Percentiles rank a stretch among this genome's conserved stretches.
phyloP scores from a whole-genome alignment of 2,797 vertebrate genomes.

The Acrossocheilus fasciatus region DNA sequence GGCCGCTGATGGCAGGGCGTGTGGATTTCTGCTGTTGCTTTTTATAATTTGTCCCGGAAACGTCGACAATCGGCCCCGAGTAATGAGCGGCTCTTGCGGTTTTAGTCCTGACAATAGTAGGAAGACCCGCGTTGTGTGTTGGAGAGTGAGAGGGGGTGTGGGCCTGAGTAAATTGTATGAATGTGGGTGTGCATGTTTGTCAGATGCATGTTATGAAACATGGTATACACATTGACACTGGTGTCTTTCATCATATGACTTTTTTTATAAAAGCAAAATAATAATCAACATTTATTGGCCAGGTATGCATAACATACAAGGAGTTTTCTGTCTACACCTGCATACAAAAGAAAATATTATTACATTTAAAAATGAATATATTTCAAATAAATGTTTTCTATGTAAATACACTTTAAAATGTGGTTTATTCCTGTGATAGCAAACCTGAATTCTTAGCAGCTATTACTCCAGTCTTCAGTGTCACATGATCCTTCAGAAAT shows the following conservation, averaged over 20 bases:
- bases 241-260: background rate
- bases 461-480: background rate
- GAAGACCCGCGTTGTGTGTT: constrained; percentile 91
- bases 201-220: constrained; percentile 26
- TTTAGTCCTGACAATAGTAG: constrained; percentile 94
- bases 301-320: too few species aligned
- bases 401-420: background rate
- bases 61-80: constrained; percentile 94
- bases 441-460: background rate
- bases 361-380: background rate
- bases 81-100: constrained; percentile 96
- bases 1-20: constrained; percentile 81
- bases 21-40: constrained; percentile 92
- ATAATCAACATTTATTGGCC: too few species aligned
- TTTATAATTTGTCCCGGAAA: constrained; percentile 99
- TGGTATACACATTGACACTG: background rate
- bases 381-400: background rate
- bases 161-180: constrained; percentile 59
- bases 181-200: constrained; percentile 49
- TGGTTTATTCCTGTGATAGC: too few species aligned
- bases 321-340: too few species aligned
- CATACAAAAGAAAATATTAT: background rate
- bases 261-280: background rate
- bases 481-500: background rate
- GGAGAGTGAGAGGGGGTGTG: constrained; percentile 76